Evolutionary conservation across 1,140 invertebrate species (phyloP), one percentile per base, ranked within the genome.

Genomic region (Caenorhabditis tropicalis): DNA sequence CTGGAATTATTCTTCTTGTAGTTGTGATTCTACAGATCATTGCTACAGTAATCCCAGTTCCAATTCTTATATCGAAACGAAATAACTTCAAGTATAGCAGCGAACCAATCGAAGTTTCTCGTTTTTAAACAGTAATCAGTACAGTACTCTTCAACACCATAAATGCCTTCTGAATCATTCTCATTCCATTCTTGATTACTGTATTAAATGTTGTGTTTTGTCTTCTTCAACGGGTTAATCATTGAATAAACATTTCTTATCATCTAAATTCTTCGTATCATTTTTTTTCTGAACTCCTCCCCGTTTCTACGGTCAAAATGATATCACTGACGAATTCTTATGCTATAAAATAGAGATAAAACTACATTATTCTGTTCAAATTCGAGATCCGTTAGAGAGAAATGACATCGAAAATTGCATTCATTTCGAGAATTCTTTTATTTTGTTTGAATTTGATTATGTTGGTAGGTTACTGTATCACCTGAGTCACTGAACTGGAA

Each of bases 181-280:
- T 36, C 53, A 65, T 65, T 33, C 31, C 31, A 33, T 33, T 65
- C n/a, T 36, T 65, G 12, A 65, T 36, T 65, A 36, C 58, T n/a
- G 53, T 29, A 58, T 58, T 24, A 27, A 19, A 9, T 29, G 10
- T 15, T 65, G 58, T 65, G 65, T 24, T 21, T 74, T 74, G 36
- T 43, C 36, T 4, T 36, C n/a, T 12, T 21, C 12, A 43, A 74
- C 65, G 33, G 65, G 65, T 74, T 74, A 74, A 12, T 74, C 65
- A 74, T 19, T 74, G 65, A 46, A 43, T 74, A 74, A 74, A 74
- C 65, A 74, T 24, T 7, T 24, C 36, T 74, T 74, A 74, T 74
- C 65, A 24, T 10, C 10, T 36, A 16, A 36, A 7, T 4, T 7
- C 43, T 74, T 74, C 65, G 65, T 74, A 74, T 43, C 65, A 21